Evolutionary conservation across 2,888 invertebrate genomes (phyloP), one percentile per base, ranked within the genome.

Genomic region (Drosophila formosana): DNA sequence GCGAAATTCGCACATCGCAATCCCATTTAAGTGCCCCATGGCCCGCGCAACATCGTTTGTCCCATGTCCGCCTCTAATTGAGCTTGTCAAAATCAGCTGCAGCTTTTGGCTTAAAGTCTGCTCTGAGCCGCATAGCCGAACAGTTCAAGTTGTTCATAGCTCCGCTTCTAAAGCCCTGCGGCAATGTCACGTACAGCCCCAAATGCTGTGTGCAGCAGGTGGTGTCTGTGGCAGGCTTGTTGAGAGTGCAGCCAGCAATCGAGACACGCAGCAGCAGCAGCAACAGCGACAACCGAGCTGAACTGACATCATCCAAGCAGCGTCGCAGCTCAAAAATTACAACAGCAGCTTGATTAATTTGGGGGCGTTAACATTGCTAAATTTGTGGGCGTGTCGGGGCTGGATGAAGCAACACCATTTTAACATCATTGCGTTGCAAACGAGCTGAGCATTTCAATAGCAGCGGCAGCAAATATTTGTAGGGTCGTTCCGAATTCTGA

Each of bases 291-390:
- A 63, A 13, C 47, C 39, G 37, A 32, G 18, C 25, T 25, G 47
- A 11, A 25, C 25, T 25, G 47, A 11, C 46, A 39, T 6, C n/a
- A n/a, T n/a, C n/a, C n/a, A n/a, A n/a, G n/a, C n/a, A n/a, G n/a
- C n/a, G n/a, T n/a, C n/a, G n/a, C 49, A 57, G 50, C 32, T 26
- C 46, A 57, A 64, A 74, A 80, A 82, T 87, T 80, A 75, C 82
- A 84, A 78, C 85, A 88, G 89, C 68, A 84, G 89, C 69, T 87
- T 89, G 85, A 89, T 89, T 89, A 84, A 89, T 89, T 88, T 77
- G 51, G 69, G 82, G 85, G 85, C 85, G 89, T 84, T 52, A 55
- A 72, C 70, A 55, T 75, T 68, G 66, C 73, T 68, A 84, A 89
- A 78, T 80, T 78, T 78, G 85, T 84, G 89, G 85, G 85, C 88